Evolutionary conservation across 2,888 invertebrate species (phyloP).

Genomic region (Drosophila koepferae): DNA sequence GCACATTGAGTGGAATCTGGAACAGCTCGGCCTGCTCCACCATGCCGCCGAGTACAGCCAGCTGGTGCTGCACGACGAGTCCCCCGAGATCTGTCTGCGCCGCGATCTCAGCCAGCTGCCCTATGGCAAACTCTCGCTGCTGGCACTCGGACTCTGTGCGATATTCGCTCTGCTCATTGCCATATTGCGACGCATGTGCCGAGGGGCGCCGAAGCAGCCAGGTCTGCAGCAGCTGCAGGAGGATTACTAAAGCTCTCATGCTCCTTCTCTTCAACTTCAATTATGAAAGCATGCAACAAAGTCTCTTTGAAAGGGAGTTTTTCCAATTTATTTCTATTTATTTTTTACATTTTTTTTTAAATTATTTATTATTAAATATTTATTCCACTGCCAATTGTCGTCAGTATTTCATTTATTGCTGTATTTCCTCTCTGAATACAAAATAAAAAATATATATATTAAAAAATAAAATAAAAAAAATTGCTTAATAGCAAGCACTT

Average conservation of each 20-base stretch:
- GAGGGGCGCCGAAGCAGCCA: conserved; percentile 60
- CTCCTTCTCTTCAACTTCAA: background rate
- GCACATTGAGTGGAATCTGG: conserved; percentile 87
- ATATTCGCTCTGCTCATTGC: conserved; percentile 83
- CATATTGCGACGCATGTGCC: conserved; percentile 83
- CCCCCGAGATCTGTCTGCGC: conserved; percentile 89
- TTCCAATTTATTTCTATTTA: background rate
- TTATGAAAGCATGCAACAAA: background rate
- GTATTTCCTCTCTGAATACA: conserved; percentile 2
- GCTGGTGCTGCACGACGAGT: conserved; percentile 90
- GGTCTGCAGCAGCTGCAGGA: conserved; percentile 67
- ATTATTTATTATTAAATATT: background rate
- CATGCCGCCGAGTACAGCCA: conserved; percentile 85
- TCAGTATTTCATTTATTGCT: background rate
- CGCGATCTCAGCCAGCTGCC: conserved; percentile 85
- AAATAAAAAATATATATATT: background rate
- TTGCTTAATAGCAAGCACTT: conserved; percentile 33
- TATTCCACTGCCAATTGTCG: conserved; percentile 16
- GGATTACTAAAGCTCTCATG: conserved; percentile 57
- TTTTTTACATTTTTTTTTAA: background rate
- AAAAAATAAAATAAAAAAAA: background rate
- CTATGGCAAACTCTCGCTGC: conserved; percentile 82
- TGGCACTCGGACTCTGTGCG: conserved; percentile 81
- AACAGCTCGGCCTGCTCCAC: conserved; percentile 86
- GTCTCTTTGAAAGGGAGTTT: background rate